Evolutionary conservation across 2,888 invertebrate genomes (phyloP), one percentile per base, ranked within the genome.

Genomic region (Drosophila nigritarsus): DNA sequence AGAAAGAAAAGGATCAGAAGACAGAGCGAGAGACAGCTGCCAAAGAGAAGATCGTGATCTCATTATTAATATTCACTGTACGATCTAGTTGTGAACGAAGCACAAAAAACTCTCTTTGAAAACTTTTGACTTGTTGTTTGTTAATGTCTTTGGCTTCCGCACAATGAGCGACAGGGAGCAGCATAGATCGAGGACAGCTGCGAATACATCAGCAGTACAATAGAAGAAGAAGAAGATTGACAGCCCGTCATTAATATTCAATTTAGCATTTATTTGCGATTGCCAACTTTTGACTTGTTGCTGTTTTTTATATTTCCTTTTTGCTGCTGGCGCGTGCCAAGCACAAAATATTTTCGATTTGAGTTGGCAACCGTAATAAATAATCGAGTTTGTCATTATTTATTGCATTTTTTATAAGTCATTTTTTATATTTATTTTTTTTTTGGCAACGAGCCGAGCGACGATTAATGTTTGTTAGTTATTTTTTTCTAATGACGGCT

Each of bases 301-400:
- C 2, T 20, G 30, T 24, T 60, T 7, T 15, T 24, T 13, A 1
- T 20, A 8, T 15, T 15, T 4, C 4, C 8, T 24, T 27, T 34
- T n/a, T 64, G 49, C 2, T 20, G 40, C 24, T 63, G 73, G 73
- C 76, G 73, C 73, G 78, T 78, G 75, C 71, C 75, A 51, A 30
- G 32, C 34, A 29, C 50, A 55, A 56, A 74, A 59, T 42, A 42
- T 42, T 34, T 66, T 78, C 61, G 49, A 74, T 54, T 75, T 49
- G 13, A 24, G 15, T 36, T 48, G 54, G 32, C 34, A 38, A 30
- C 54, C 50, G 61, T 9, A 49, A 56, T 65, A 60, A 78, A 69
- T 69, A 77, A 76, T 62, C 65, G 34, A 49, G n/a, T 18, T 59
- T 36, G 50, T 54, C 40, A 38, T 65, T 63, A 75, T 66, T 73